Conservation (phyloP, 2,888 invertebrate species). For the Drosophila subquinaria region DNA sequence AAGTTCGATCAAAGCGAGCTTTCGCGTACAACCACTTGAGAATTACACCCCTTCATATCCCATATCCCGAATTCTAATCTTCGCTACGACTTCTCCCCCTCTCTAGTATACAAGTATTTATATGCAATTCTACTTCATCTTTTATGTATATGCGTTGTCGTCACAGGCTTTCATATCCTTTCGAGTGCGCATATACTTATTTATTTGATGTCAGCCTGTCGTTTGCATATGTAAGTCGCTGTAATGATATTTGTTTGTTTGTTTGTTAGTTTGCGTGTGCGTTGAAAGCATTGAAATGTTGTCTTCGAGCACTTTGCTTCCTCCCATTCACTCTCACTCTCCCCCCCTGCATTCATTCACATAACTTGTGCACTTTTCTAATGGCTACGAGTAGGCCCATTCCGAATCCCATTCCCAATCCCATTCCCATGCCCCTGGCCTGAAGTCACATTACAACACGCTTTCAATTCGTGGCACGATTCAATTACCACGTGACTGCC, state of each 20-base stretch:
- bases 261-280: slow-evolving; percentile 58
- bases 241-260: slow-evolving; percentile 75
- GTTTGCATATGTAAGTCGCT: slow-evolving; percentile 76
- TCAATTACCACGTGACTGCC: slow-evolving; percentile 75
- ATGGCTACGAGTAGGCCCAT: slow-evolving; percentile 37
- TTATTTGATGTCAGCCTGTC: slow-evolving; percentile 66
- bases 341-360: slow-evolving; percentile 17
- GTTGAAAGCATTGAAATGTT: slow-evolving; percentile 75
- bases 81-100: neutral
- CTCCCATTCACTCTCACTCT: neutral
- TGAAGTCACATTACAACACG: slow-evolving; percentile 66
- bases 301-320: slow-evolving; percentile 18
- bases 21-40: slow-evolving; percentile 66
- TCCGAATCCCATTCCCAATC: neutral
- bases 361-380: slow-evolving; percentile 73
- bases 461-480: slow-evolving; percentile 76
- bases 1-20: slow-evolving; percentile 69
- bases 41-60: slow-evolving; percentile 39
- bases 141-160: slow-evolving; percentile 77
- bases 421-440: neutral
- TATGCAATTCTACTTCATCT: slow-evolving; percentile 79
- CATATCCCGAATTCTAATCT: neutral
- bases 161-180: slow-evolving; percentile 76
- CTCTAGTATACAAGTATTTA: slow-evolving; percentile 58
- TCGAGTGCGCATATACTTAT: slow-evolving; percentile 69